phyloP scores from a whole-genome alignment of 2,797 vertebrate genomes.

The Urosaurus nigricauda region DNA sequence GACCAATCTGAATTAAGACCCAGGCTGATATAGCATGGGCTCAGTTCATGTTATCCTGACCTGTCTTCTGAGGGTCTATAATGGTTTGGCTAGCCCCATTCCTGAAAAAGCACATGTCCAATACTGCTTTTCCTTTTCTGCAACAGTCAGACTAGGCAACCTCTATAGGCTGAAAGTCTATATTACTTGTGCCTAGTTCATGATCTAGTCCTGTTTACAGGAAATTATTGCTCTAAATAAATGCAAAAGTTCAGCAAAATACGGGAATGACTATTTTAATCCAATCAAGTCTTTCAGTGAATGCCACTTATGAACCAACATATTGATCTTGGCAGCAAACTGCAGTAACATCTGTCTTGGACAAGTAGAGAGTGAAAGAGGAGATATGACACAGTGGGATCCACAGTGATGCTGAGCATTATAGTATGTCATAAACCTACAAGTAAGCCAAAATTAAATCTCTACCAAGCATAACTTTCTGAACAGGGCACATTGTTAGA shows the following conservation, averaged over 20 bases:
- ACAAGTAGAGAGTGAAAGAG: conserved; percentile 29
- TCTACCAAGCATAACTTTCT: fast-evolving
- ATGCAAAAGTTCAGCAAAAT: not conserved
- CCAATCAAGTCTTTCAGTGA: conserved; percentile 36
- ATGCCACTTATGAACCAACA: conserved; percentile 45
- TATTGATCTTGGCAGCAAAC: conserved; percentile 29
- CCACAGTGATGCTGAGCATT: not conserved
- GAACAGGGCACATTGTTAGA: not conserved
- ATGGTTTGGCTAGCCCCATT: not conserved
- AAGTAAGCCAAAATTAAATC: not conserved
- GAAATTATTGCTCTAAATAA: conserved; percentile 17
- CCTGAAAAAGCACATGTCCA: not conserved
- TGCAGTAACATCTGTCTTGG: conserved; percentile 22
- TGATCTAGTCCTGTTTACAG: not conserved
- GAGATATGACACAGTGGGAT: not conserved
- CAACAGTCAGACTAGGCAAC: not conserved
- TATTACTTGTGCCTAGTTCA: not conserved
- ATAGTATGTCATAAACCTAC: not conserved
- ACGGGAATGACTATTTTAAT: conserved; percentile 19
- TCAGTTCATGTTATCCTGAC: too few species aligned
- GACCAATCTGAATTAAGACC: too few species aligned
- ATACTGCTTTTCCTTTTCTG: not conserved
- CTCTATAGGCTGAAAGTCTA: not conserved
- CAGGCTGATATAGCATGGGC: too few species aligned
- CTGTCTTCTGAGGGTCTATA: not conserved